These are phyloP conservation scores for Pseudomyrmex cubaensis DNA, from an alignment of 1,140 invertebrate species.

Conservation along the genomic window DNA sequence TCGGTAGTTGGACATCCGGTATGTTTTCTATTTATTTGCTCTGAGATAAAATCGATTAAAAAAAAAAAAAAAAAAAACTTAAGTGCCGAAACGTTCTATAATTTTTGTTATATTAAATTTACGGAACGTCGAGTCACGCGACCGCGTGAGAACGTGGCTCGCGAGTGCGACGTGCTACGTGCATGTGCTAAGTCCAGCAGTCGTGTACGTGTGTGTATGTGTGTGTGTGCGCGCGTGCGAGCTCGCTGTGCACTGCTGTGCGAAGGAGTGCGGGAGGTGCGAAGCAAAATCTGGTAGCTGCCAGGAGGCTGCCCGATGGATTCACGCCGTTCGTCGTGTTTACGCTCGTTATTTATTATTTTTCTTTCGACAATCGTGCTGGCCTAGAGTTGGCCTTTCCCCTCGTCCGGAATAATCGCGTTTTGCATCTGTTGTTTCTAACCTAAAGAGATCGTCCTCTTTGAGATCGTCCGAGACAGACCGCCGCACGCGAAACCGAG, in stretches of 20 bases:
- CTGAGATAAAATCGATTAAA: too few relatives aligned
- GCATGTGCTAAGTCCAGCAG: too few relatives aligned
- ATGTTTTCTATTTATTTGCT: too few relatives aligned
- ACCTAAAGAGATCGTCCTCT: slow-evolving; percentile 29
- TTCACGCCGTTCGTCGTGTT: slow-evolving; percentile 65
- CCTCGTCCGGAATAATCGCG: background rate
- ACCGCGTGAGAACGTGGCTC: background rate
- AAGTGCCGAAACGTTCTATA: too few relatives aligned
- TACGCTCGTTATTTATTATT: slow-evolving; percentile 65
- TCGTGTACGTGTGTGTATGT: background rate
- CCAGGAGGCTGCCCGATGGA: slow-evolving; percentile 70
- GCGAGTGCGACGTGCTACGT: too few relatives aligned
- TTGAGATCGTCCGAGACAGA: slow-evolving; percentile 20
- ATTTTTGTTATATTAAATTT: too few relatives aligned
- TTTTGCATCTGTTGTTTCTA: slow-evolving; percentile 39
- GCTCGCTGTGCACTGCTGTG: slow-evolving; percentile 3
- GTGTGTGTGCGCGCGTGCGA: background rate
- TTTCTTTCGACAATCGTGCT: slow-evolving; percentile 42
- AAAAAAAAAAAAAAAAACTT: too few relatives aligned
- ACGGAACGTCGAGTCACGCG: background rate
- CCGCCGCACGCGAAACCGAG: slow-evolving; percentile 52
- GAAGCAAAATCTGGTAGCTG: slow-evolving; percentile 64
- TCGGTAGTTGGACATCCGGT: too few relatives aligned
- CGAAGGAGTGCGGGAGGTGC: slow-evolving; percentile 38
- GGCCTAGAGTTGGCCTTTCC: slow-evolving; percentile 12